These are phyloP conservation scores for Andrena cerasifolii DNA, from an alignment of 1,140 invertebrate genomes.

Conservation along the genomic window DNA sequence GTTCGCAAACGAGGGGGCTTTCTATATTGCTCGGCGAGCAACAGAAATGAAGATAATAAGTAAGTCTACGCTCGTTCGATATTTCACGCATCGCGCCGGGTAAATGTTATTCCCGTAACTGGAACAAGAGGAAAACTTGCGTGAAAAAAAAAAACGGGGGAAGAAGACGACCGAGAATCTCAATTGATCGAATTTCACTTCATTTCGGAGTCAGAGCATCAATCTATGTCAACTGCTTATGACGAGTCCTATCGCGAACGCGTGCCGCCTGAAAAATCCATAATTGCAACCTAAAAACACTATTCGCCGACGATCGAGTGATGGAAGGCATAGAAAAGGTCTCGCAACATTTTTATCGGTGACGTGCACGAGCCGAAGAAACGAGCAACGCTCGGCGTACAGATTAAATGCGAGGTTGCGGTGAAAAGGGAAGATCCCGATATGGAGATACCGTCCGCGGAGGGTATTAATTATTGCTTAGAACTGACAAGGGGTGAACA, in stretches of 20 bases:
- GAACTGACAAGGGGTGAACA: background rate
- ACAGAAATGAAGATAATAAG: too few species aligned
- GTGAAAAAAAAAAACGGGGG: constrained; percentile 2
- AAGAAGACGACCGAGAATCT: constrained; percentile 40
- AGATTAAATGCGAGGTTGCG: background rate
- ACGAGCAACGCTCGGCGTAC: background rate
- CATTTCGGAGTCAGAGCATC: constrained; percentile 59
- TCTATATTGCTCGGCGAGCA: background rate
- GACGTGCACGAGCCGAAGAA: background rate
- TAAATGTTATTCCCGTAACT: constrained; percentile 52
- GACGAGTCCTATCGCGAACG: constrained; percentile 18
- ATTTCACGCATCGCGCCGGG: background rate
- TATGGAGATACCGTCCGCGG: background rate
- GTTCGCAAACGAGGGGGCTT: background rate
- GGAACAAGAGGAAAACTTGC: constrained; percentile 51
- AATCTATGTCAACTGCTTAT: constrained; percentile 32
- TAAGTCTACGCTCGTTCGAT: background rate
- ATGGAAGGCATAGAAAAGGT: background rate
- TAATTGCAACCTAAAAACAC: background rate
- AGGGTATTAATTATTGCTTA: background rate
- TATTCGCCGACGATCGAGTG: too few species aligned
- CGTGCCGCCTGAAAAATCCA: background rate
- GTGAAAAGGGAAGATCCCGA: background rate
- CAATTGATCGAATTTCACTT: constrained; percentile 65
- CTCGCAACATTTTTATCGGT: background rate